Conservation (phyloP, 2,797 vertebrate species). For the Lutjanus argentimaculatus region DNA sequence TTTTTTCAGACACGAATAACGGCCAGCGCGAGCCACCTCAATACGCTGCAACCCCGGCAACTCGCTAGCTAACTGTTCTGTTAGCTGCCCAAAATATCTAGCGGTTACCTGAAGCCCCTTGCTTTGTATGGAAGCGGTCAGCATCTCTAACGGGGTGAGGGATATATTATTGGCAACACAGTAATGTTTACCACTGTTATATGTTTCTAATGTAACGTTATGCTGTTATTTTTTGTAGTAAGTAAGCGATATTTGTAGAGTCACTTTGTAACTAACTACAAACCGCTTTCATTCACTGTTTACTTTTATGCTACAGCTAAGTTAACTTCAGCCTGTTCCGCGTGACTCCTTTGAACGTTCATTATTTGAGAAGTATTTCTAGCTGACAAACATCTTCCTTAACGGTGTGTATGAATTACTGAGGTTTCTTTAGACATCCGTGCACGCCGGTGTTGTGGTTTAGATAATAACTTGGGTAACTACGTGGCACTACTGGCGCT, state of each 20-base stretch:
- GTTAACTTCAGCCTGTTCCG: conserved; percentile 44
- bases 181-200: neutral
- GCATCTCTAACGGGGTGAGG: conserved; percentile 59
- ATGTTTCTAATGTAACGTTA: neutral
- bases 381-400: neutral
- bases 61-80: conserved; percentile 29
- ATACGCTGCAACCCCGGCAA: conserved; percentile 13
- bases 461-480: conserved; percentile 22
- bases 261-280: neutral
- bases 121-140: conserved; percentile 72
- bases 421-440: accelerated
- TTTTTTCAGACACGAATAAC: neutral
- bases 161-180: conserved; percentile 24
- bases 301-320: conserved; percentile 39
- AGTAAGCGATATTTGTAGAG: neutral
- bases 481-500: conserved; percentile 72
- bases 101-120: conserved; percentile 36
- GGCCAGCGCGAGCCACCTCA: conserved; percentile 26
- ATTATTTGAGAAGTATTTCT: neutral
- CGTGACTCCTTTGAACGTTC: neutral
- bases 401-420: neutral
- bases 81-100: conserved; percentile 56
- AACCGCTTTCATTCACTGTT: neutral
- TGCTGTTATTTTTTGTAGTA: neutral
- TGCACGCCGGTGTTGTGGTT: conserved; percentile 19